Conservation (phyloP, 2,888 invertebrate genomes). For the Apotomis capreana region DNA sequence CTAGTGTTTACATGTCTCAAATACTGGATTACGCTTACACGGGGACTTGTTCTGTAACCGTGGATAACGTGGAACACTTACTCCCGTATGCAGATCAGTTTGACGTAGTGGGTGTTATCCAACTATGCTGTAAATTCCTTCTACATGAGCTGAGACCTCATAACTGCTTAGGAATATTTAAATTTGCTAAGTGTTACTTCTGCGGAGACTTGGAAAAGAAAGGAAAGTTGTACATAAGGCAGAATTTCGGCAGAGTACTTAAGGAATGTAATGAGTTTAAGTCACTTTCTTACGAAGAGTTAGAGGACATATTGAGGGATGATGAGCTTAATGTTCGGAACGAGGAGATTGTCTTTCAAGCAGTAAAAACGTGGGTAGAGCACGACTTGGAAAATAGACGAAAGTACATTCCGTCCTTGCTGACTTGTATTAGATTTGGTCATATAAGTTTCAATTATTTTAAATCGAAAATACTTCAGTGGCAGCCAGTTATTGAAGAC, state of each 20-base stretch:
- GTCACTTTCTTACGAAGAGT: constrained; percentile 83
- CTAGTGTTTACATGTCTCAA: constrained; percentile 83
- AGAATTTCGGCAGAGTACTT: constrained; percentile 84
- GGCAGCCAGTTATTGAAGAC: constrained; percentile 80
- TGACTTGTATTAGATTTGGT: constrained; percentile 87
- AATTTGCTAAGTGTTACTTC: constrained; percentile 88
- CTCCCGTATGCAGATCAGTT: constrained; percentile 88
- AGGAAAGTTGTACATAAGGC: constrained; percentile 83
- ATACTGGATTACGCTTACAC: constrained; percentile 91
- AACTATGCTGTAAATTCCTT: constrained; percentile 87
- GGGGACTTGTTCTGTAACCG: constrained; percentile 85
- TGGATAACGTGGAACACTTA: constrained; percentile 87
- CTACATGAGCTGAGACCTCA: constrained; percentile 85
- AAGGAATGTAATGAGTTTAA: constrained; percentile 86
- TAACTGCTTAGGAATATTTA: constrained; percentile 88
- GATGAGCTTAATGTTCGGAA: constrained; percentile 88
- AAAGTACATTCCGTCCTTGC: constrained; percentile 81
- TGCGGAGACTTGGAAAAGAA: constrained; percentile 86
- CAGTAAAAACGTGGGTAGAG: constrained; percentile 88
- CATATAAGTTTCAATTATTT: constrained; percentile 85
- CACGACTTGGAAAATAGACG: constrained; percentile 81
- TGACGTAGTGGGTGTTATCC: constrained; percentile 88
- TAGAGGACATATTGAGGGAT: constrained; percentile 85
- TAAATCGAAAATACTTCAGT: constrained; percentile 80
- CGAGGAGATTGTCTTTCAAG: constrained; percentile 90